A percentile compares a stretch with the other conserved stretches of the same genome.
These are phyloP conservation scores for Sussaba pulchella DNA, from an alignment of 2,888 invertebrate species.

Conservation along the genomic window DNA sequence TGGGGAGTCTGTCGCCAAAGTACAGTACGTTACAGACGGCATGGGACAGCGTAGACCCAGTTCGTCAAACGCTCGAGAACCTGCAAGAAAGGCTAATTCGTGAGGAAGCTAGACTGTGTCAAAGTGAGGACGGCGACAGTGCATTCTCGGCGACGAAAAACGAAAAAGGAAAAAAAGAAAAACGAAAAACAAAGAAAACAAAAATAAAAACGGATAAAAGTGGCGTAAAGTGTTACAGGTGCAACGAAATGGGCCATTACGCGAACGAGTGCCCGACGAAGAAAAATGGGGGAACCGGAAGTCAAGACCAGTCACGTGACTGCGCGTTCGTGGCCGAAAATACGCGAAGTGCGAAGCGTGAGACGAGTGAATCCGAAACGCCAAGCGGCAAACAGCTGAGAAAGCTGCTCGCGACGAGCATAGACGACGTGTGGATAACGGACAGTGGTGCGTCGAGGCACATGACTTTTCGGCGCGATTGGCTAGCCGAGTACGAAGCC, in stretches of 20 bases:
- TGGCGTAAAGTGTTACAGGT: conserved; percentile 51
- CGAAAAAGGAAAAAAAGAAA: neutral
- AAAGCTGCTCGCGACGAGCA: too few species aligned
- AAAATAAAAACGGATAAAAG: conserved; percentile 3
- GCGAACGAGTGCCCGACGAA: conserved; percentile 54
- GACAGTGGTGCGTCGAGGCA: conserved; percentile 22
- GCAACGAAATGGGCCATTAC: conserved; percentile 53
- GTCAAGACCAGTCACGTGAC: neutral
- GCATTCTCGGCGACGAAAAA: conserved; percentile 28
- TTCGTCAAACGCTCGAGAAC: conserved; percentile 53
- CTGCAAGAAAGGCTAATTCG: conserved; percentile 53
- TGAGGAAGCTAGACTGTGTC: conserved; percentile 48
- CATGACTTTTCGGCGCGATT: conserved; percentile 2
- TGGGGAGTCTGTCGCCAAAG: conserved; percentile 40
- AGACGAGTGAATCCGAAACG: neutral
- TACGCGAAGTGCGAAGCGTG: neutral
- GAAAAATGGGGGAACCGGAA: conserved; percentile 8
- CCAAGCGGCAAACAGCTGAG: neutral
- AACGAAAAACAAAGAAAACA: conserved; percentile 1
- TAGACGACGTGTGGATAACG: conserved; percentile 3
- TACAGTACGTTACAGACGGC: conserved; percentile 59
- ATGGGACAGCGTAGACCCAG: conserved; percentile 54
- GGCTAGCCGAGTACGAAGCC: neutral
- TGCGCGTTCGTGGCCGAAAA: neutral
- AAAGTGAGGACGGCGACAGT: conserved; percentile 12